Conservation (phyloP, 2,797 vertebrate genomes). For the Hoplostethus atlanticus region DNA sequence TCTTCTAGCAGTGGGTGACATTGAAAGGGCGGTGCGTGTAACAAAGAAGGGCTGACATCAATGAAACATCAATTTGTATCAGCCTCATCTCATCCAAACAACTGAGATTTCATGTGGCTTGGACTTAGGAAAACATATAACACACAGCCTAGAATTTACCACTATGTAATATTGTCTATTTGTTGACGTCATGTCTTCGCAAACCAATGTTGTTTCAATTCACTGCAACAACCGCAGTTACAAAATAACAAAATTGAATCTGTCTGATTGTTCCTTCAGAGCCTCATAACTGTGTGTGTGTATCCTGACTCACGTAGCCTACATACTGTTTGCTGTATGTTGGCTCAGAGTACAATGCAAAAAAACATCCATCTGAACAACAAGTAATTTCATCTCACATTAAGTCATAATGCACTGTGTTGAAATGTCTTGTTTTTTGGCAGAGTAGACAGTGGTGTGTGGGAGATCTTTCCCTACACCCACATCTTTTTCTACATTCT, state of each 20-base stretch:
- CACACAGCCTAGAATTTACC: conserved; percentile 40
- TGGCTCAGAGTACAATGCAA: conserved; percentile 53
- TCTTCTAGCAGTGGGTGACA: conserved; percentile 13
- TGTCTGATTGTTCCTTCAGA: conserved; percentile 42
- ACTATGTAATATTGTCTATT: conserved; percentile 33
- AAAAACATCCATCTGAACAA: conserved; percentile 51
- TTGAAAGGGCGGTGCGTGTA: conserved; percentile 4
- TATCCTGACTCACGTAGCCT: conserved; percentile 33
- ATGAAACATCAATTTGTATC: conserved; percentile 22
- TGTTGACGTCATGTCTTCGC: conserved; percentile 64
- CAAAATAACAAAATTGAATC: conserved; percentile 44
- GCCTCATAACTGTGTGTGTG: conserved; percentile 23
- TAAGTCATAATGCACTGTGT: conserved; percentile 64
- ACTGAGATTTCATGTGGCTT: conserved; percentile 9
- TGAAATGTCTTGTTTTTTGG: conserved; percentile 74
- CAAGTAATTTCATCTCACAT: conserved; percentile 74
- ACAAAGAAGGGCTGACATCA: conserved; percentile 10
- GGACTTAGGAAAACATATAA: conserved; percentile 5
- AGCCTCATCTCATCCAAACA: conserved; percentile 10
- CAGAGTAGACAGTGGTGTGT: conserved; percentile 67
- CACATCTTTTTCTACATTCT: conserved; percentile 53
- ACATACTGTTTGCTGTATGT: conserved; percentile 54
- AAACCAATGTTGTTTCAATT: conserved; percentile 65
- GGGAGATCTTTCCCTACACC: conserved; percentile 57
- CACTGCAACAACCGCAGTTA: conserved; percentile 21